Evolutionary conservation across 2,888 invertebrate species (phyloP), one percentile per base, ranked within the genome.

Genomic region (Galerucella calmariensis): DNA sequence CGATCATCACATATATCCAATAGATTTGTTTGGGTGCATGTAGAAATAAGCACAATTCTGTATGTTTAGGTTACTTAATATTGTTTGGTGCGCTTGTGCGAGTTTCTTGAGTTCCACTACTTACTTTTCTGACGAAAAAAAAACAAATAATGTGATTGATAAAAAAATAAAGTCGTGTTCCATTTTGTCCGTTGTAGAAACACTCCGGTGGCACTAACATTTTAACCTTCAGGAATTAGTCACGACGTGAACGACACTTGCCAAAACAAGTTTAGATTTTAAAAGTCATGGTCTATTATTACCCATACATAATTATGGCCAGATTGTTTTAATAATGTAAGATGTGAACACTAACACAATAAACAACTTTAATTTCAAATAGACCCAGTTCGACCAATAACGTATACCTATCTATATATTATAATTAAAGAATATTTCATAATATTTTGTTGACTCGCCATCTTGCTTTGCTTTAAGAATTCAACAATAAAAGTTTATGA

Each of bases 181-280:
- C 11, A 51, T 51, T 51, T 51, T 51, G 2, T 51, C n/a, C n/a
- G 20, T 56, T 56, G 2, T 56, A 56, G 56, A 10, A 20, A 56
- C n/a, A n/a, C n/a, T 4, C 11, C 8, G 56, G 56, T 9, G 35
- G 62, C 9, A 62, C 10, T 41, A 41, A 41, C 48, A 48, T 48
- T 62, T 41, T 41, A 41, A 62, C 62, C 41, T 62, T 62, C 62
- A 3, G 10, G 35, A 41, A n/a, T n/a, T 62, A 41, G 62, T 62
- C 62, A 62, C 62, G 62, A 61, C 41, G n/a, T 35, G 61, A 61
- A 12, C 14, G 35, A 35, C 62, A 62, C 41, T 12, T 41, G n/a
- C 35, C 14, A 41, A 44, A 27, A 44, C 67, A 68, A 10, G 41
- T 56, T 68, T 24, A 58, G 14, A 67, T 67, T 16, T 48, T 27